Conservation (phyloP, 2,888 invertebrate species). For the Bombylius major region DNA sequence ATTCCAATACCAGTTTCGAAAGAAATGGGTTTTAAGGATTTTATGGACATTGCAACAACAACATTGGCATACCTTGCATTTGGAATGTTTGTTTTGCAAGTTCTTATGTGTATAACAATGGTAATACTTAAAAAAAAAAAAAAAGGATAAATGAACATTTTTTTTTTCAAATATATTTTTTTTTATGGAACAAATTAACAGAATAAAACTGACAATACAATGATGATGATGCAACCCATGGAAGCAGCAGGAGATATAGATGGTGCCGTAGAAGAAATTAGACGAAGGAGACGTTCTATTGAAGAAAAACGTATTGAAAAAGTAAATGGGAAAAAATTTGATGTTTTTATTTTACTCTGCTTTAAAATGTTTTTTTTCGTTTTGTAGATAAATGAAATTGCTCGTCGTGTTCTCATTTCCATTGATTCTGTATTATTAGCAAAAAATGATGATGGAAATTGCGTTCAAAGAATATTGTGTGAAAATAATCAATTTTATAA, state of each 20-base stretch:
- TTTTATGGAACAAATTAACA: constrained; percentile 7
- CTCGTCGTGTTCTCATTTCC: constrained; percentile 41
- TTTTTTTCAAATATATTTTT: not conserved
- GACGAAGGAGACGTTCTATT: constrained; percentile 19
- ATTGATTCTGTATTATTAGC: constrained; percentile 45
- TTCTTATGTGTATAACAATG: constrained; percentile 58
- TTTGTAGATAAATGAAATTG: constrained; percentile 39
- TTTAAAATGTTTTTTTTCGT: not conserved
- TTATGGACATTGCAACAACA: constrained; percentile 69
- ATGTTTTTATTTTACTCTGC: not conserved
- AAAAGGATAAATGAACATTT: not conserved
- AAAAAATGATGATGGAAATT: constrained; percentile 41
- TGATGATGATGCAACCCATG: constrained; percentile 37
- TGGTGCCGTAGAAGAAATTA: constrained; percentile 22
- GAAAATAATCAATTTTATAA: constrained; percentile 53
- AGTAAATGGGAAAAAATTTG: constrained; percentile 8
- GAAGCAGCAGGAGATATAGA: constrained; percentile 19
- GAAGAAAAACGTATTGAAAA: constrained; percentile 6
- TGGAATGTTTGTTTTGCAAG: constrained; percentile 65
- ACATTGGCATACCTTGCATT: constrained; percentile 71
- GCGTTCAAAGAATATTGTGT: constrained; percentile 51
- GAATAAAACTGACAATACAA: constrained; percentile 23
- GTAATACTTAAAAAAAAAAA: constrained; percentile 22
- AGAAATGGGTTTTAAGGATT: constrained; percentile 34
- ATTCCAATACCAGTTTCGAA: not conserved